Conservation (phyloP, 2,797 vertebrate genomes). For the Psittacula derbiana region DNA sequence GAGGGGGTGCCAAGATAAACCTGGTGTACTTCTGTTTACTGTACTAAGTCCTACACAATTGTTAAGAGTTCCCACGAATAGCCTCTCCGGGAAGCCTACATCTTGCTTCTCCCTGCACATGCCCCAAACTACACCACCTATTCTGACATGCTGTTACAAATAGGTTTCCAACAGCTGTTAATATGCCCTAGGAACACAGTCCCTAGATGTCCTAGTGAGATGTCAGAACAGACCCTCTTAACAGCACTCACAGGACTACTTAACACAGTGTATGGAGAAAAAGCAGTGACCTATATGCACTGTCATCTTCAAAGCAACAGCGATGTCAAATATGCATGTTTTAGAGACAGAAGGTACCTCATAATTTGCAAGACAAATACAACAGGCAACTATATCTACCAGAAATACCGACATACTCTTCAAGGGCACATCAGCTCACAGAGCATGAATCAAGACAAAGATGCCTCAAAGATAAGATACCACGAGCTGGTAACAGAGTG, state of each 20-base stretch:
- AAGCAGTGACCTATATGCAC: not conserved
- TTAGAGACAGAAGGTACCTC: not conserved
- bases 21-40: not conserved
- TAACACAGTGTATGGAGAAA: not conserved
- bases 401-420: not conserved
- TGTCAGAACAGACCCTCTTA: not conserved
- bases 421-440: not conserved
- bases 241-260: not conserved
- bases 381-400: not conserved
- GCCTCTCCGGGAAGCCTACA: not conserved
- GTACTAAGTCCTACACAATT: not conserved
- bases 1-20: slow-evolving; percentile 20
- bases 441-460: not conserved
- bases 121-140: not conserved
- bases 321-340: not conserved
- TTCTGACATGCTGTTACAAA: not conserved
- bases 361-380: not conserved
- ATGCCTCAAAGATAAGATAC: not conserved
- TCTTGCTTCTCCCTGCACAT: not conserved
- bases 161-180: not conserved
- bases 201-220: not conserved
- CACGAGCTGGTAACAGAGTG: rapidly evolving
- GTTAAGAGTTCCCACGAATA: not conserved
- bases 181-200: not conserved
- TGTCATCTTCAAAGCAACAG: not conserved